Evolutionary conservation across 2,113 vertebrate species (phyloP), one percentile per base, ranked within the genome.

Genomic region (Zosterops hypoxanthus): DNA sequence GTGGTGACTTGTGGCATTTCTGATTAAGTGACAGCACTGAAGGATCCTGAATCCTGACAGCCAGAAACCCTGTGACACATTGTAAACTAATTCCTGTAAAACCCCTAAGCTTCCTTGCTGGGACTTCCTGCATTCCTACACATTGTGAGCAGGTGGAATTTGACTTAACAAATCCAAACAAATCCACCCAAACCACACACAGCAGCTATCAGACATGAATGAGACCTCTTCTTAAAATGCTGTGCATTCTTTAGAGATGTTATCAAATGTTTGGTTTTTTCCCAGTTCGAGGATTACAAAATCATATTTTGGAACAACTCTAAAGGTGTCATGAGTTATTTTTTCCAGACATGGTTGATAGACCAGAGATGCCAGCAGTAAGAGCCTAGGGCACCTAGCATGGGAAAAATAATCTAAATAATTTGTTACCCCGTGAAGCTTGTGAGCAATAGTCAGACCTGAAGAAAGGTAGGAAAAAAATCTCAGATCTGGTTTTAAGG

Each of bases 1-100:
- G 2, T 9, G 56, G 41, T n/a, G 60, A 47, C 20, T 14, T 0
- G 0, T 4, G 6, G 26, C 63, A 82, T n/a, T 80, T 47, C 57
- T 52, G 57, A 64, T 53, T 31, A 60, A 36, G 25, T 34, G 46
- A 4, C 26, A 73, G 55, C 20, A 55, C 28, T 15, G 72, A 41
- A 20, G 11, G 50, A 31, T 11, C 34, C 79, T 17, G 69, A 42
- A 23, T 7, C 21, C 20, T 61, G 77, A 18, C 36, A 73, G 9
- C 44, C 50, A 33, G 2, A 4, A 82, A 25, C 18, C 1, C 2
- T 6, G 41, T 5, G 63, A 41, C 50, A 52, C 46, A 8, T 2
- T 19, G 36, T 60, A 81, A 84, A 89, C 15, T 42, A 73, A 78
- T 33, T 56, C 72, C 50, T 65, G 39, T 15, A 34, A 89, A 88